These are phyloP conservation scores for Paedocypris sp. DNA, from an alignment of 2,113 vertebrate genomes.

Conservation along the genomic window DNA sequence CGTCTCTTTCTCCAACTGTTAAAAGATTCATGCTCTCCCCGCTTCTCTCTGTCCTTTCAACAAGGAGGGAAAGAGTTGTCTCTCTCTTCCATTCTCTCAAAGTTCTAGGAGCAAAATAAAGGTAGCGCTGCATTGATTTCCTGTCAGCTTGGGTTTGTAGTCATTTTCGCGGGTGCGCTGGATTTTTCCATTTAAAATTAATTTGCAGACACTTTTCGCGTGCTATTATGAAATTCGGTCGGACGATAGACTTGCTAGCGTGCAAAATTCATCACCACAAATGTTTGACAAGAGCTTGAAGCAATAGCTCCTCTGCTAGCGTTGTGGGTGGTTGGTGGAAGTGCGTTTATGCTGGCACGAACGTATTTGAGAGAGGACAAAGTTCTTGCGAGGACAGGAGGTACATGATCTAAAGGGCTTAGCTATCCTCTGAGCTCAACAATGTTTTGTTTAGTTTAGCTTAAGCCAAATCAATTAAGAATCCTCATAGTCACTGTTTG, in stretches of 20 bases:
- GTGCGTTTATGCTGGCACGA: background rate
- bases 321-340: background rate
- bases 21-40: conserved; percentile 31
- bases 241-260: conserved; percentile 6
- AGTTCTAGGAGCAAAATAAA: conserved; percentile 31
- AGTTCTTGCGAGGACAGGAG: conserved; percentile 19
- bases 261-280: background rate
- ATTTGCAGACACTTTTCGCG: conserved; percentile 22
- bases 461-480: conserved; percentile 40
- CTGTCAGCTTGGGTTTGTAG: conserved; percentile 7
- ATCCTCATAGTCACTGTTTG: conserved; percentile 32
- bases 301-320: background rate
- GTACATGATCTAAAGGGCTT: conserved; percentile 25
- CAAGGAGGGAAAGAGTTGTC: conserved; percentile 17
- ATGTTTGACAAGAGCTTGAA: background rate
- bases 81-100: conserved; percentile 21
- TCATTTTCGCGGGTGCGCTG: conserved; percentile 1
- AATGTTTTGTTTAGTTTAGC: conserved; percentile 33
- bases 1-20: conserved; percentile 21
- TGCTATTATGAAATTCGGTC: conserved; percentile 18
- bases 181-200: conserved; percentile 31
- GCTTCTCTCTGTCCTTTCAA: background rate
- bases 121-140: conserved; percentile 28
- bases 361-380: background rate
- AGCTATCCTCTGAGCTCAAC: conserved; percentile 18